Percentiles rank a stretch among this genome's conserved stretches.
phyloP scores from a whole-genome alignment of 2,113 vertebrate species.

The Narcine bancroftii region DNA sequence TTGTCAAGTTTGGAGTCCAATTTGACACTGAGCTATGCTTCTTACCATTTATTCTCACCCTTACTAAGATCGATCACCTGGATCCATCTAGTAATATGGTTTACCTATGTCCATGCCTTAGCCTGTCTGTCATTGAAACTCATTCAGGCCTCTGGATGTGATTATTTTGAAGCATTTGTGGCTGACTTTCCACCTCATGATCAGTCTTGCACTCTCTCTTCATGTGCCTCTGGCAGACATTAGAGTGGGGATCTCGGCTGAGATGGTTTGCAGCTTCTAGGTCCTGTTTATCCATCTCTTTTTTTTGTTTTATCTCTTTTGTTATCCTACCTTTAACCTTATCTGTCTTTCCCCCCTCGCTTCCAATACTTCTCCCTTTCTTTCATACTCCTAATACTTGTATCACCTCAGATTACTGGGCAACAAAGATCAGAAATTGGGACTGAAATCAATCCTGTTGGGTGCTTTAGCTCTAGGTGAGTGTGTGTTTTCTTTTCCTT shows the following conservation, averaged over 20 bases:
- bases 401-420: conserved; percentile 41
- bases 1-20: too few relatives aligned
- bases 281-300: conserved; percentile 41
- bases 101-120: neutral
- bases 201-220: neutral
- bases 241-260: neutral
- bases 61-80: too few relatives aligned
- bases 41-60: too few relatives aligned
- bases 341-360: conserved; percentile 32
- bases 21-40: too few relatives aligned
- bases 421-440: conserved; percentile 34
- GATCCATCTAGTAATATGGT: too few relatives aligned
- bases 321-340: conserved; percentile 11
- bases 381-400: neutral
- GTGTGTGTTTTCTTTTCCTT: conserved; percentile 3
- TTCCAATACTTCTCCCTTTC: neutral
- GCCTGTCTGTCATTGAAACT: neutral
- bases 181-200: neutral
- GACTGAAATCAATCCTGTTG: conserved; percentile 41
- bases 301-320: conserved; percentile 29
- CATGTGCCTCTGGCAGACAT: conserved; percentile 23
- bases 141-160: too few relatives aligned
- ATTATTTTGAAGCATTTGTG: neutral
- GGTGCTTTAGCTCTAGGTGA: neutral
- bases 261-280: neutral